Base-by-base conservation (phyloP, 2,113 vertebrate genomes). In the Poeciliopsis prolifica region DNA sequence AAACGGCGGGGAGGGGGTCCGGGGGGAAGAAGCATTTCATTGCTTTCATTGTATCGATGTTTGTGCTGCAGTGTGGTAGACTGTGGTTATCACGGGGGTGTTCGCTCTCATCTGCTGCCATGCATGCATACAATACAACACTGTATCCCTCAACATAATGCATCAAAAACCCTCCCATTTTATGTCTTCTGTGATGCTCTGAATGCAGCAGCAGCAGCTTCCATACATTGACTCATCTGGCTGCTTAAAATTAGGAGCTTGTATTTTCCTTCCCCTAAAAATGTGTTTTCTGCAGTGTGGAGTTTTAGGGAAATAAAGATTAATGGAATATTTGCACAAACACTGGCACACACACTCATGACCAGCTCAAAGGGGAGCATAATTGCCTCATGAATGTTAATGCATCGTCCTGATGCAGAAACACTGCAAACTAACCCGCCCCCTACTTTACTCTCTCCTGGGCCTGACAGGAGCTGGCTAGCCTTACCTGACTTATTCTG, bases 341-440 rank as follows among this genome's bases (percentile, higher is more conserved):
- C 14, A 22, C 29, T 24, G 4, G 2, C 62, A 26, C 63, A 33
- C 37, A 35, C 73, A n/a, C 10, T 11, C 17, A 58, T 24, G 76
- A 15, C 37, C 75, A 26, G 35, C 65, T 74, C 61, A 80, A 84
- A 54, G 81, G 29, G 15, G 30, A 85, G 80, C 72, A 69, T 48
- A 79, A 72, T 63, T 80, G 85, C 85, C 84, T 85, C 65, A 69
- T 90, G 89, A 88, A 93, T 91, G 78, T 84, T 91, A 90, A 91
- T 83, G 78, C 48, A 29, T 71, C 70, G 85, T 86, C 72, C 79
- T 78, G 76, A 83, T 80, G 81, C 81, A 85, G 80, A 72, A 74
- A 78, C 70, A 76, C 86, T 80, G 86, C 83, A 88, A 88, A 86
- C 68, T 66, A 64, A 35, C 76, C 24, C 22, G 17, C 51, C 48